phyloP scores from a whole-genome alignment of 2,113 vertebrate genomes.

The Catharus fuscescens region DNA sequence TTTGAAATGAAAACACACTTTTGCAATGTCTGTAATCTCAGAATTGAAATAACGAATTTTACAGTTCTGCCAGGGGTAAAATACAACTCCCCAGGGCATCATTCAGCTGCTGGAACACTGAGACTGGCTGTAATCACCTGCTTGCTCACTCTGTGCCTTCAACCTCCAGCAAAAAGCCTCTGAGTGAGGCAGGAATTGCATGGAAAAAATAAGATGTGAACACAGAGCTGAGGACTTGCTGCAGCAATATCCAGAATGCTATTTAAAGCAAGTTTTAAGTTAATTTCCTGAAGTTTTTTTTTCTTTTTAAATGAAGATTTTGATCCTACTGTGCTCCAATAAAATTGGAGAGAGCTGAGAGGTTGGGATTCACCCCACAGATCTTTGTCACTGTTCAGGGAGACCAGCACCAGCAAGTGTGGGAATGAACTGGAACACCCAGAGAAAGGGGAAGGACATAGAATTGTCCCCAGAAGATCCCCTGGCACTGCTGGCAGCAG shows the following conservation, averaged over 20 bases:
- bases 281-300: background rate
- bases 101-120: conserved; percentile 31
- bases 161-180: background rate
- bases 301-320: background rate
- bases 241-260: background rate
- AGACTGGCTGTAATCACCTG: conserved; percentile 56
- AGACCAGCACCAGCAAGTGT: background rate
- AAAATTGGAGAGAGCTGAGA: background rate
- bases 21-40: conserved; percentile 27
- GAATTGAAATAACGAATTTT: conserved; percentile 65
- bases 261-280: background rate
- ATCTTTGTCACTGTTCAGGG: background rate
- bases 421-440: background rate
- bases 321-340: background rate
- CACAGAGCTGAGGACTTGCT: background rate
- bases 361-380: background rate
- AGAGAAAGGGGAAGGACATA: background rate
- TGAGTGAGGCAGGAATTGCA: background rate
- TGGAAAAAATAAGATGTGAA: background rate
- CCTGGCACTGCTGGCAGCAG: conserved; percentile 3
- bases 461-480: background rate
- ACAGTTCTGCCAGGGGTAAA: conserved; percentile 64
- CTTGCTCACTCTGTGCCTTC: conserved; percentile 21
- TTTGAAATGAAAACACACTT: conserved; percentile 63
- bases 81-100: conserved; percentile 61